Evolutionary conservation across 1,140 invertebrate species (phyloP), one percentile per base, ranked within the genome.

Genomic region (Dryas iulia): DNA sequence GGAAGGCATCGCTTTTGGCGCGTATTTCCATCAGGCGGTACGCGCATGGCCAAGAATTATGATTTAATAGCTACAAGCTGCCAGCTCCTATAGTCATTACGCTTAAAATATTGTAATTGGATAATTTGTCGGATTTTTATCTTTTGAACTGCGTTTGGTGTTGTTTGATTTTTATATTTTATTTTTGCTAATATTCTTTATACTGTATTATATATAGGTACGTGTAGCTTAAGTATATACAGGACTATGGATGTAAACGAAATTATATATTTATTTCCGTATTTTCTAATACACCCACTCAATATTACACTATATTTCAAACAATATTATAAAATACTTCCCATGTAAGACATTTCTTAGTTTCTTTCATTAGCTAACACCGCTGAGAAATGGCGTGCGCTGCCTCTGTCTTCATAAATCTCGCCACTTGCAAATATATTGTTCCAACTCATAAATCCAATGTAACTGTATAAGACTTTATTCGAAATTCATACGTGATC

Each of bases 401-500:
- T 64, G 74, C 57, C 74, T 74, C 69, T 76, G 78, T 79, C 78
- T 77, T 74, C 79, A 80, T 86, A 86, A 86, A 87, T 84, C 79
- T 78, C 73, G 66, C 65, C 61, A 78, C 76, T 80, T 81, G 76
- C 77, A 76, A 81, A 85, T 77, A 80, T 79, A 85, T 85, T 82
- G 82, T 83, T 83, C 76, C 73, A 75, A 69, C 71, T 83, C 82
- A 83, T 85, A 85, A 81, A 83, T 83, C 73, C 66, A 59, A 56
- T 66, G 61, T 77, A 72, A 69, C 69, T 64, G 69, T 71, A 73
- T 73, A 76, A 71, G 76, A 74, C 78, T 79, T 79, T 71, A 77
- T 78, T 76, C 66, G 39, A 24, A 57, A 26, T 68, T 52, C 63
- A 69, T 62, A 52, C 31, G 61, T 65, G 60, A 69, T 75, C 77